A percentile compares a stretch with the other conserved stretches of the same genome.
These are phyloP conservation scores for Drosophila suzukii DNA, from an alignment of 1,140 invertebrate genomes.

Conservation along the genomic window DNA sequence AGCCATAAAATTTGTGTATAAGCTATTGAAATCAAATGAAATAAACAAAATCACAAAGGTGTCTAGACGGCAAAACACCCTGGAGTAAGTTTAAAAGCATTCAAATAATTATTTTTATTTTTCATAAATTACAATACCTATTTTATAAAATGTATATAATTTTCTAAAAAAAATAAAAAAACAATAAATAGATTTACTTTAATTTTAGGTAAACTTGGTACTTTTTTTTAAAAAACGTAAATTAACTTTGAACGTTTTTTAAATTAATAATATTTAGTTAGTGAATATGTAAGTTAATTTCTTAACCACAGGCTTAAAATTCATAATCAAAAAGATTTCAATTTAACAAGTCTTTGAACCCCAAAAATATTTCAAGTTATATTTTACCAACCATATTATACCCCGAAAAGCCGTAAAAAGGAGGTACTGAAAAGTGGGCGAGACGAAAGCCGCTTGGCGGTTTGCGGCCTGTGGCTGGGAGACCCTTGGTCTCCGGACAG, in stretches of 20 bases:
- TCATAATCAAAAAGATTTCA: not conserved
- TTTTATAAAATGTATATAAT: no score
- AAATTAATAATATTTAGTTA: not conserved
- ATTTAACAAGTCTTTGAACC: not conserved
- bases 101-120: not conserved
- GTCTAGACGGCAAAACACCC: not conserved
- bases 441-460: slow-evolving; percentile 42
- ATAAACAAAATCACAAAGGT: not conserved
- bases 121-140: not conserved
- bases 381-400: not conserved
- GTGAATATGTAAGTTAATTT: not conserved
- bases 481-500: slow-evolving; percentile 9
- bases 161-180: no score
- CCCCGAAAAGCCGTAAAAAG: not conserved
- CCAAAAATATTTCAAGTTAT: no score
- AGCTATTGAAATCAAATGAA: slow-evolving; percentile 51
- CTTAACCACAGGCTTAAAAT: not conserved
- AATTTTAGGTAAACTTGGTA: no score
- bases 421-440: slow-evolving; percentile 4
- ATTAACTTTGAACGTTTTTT: not conserved
- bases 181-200: no score
- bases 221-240: no score
- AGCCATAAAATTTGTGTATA: slow-evolving; percentile 28
- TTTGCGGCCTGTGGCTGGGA: slow-evolving; percentile 42
- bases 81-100: not conserved